Percentiles rank a stretch among this genome's conserved stretches.
phyloP scores from a whole-genome alignment of 2,797 vertebrate species.

The Acanthopagrus latus region DNA sequence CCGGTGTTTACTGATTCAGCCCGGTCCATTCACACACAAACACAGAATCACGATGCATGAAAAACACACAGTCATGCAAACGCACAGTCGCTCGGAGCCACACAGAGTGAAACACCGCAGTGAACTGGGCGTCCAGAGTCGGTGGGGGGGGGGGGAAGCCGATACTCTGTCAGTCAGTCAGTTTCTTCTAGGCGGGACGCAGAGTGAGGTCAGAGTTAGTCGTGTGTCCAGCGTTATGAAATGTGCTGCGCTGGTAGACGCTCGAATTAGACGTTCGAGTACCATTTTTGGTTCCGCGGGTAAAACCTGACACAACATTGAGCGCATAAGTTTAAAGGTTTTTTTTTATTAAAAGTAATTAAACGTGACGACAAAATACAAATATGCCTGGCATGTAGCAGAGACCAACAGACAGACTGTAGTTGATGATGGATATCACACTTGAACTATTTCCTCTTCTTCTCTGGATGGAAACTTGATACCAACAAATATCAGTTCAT shows the following conservation, averaged over 20 bases:
- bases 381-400: no score
- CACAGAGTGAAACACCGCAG: constrained; percentile 12
- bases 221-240: background rate
- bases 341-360: no score
- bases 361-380: no score
- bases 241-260: background rate
- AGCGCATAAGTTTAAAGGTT: no score
- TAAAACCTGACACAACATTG: no score
- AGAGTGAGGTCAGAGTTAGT: background rate
- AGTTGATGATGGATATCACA: no score
- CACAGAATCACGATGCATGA: constrained; percentile 37
- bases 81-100: background rate
- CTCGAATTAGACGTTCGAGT: background rate
- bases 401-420: no score
- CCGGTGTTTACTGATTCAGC: constrained; percentile 73
- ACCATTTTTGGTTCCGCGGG: no score
- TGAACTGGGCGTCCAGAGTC: background rate
- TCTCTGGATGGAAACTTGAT: no score
- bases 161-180: background rate
- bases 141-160: background rate
- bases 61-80: constrained; percentile 41
- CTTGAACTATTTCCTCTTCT: no score
- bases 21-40: constrained; percentile 60
- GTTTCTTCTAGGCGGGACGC: background rate
- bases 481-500: no score